phyloP scores from a whole-genome alignment of 2,797 vertebrate species.

The Brachymystax lenok region DNA sequence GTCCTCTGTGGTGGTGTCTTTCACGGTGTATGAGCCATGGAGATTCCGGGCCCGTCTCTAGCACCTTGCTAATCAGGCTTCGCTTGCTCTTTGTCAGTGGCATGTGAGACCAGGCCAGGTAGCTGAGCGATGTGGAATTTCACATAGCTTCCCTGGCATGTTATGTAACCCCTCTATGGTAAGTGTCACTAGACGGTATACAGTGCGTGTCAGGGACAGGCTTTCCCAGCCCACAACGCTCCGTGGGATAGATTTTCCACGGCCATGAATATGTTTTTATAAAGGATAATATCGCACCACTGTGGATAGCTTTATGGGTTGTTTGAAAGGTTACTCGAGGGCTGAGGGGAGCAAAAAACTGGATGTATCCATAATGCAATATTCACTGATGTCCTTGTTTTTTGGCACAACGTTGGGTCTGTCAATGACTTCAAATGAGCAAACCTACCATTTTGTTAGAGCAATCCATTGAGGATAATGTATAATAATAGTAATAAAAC shows the following conservation, averaged over 20 bases:
- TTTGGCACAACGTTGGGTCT: not conserved
- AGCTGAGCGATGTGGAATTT: constrained; percentile 78
- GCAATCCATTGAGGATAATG: not conserved
- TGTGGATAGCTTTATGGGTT: constrained; percentile 16
- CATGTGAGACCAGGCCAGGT: constrained; percentile 57
- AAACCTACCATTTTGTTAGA: not conserved
- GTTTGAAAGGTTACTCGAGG: not conserved
- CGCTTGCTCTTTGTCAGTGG: constrained; percentile 48
- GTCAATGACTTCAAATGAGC: not conserved
- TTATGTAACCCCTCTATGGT: constrained; percentile 39
- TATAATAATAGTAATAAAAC: too few relatives aligned
- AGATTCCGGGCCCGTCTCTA: constrained; percentile 44
- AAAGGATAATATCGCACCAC: constrained; percentile 9
- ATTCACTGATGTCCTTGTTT: not conserved
- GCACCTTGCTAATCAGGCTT: constrained; percentile 59
- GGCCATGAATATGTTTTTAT: constrained; percentile 18
- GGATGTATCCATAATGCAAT: not conserved
- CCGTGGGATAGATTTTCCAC: not conserved
- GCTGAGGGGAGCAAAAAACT: not conserved
- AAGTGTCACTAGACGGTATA: constrained; percentile 59
- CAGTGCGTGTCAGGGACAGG: constrained; percentile 50
- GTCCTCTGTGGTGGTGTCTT: too few relatives aligned
- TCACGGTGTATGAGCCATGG: not conserved
- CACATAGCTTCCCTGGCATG: constrained; percentile 60
- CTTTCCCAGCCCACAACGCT: not conserved